phyloP scores from a whole-genome alignment of 2,797 vertebrate species.

The Eulemur coronatus region DNA sequence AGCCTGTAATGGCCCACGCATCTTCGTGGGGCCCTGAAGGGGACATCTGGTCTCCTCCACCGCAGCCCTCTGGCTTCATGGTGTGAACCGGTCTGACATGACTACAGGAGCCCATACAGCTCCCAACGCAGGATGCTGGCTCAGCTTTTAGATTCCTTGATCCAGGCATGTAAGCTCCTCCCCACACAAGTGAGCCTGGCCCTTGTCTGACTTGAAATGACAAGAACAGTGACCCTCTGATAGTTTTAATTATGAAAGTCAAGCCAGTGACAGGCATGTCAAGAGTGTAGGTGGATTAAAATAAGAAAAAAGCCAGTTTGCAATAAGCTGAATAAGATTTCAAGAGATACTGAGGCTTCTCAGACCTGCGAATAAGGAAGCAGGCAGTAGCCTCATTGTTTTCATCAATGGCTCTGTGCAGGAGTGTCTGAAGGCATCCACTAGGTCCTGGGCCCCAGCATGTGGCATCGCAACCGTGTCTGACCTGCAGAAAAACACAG shows the following conservation, averaged over 20 bases:
- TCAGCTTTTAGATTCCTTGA: not conserved
- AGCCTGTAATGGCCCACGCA: not conserved
- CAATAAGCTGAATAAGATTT: not conserved
- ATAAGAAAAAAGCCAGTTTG: not conserved
- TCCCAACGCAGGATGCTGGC: not conserved
- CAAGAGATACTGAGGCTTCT: not conserved
- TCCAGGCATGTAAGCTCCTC: not conserved
- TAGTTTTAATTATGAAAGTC: not conserved
- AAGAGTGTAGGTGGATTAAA: not conserved
- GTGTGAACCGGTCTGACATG: not conserved
- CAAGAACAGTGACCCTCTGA: not conserved
- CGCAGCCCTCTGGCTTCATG: not conserved
- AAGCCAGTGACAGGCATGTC: not conserved
- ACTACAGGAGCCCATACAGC: not conserved
- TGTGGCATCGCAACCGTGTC: conserved; percentile 97
- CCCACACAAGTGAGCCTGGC: not conserved
- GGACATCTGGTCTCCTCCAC: not conserved
- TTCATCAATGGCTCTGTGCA: conserved; percentile 96
- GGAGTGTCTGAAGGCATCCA: conserved; percentile 95
- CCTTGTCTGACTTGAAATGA: not conserved
- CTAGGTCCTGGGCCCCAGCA: conserved; percentile 94
- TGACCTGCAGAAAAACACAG: conserved; percentile 87
- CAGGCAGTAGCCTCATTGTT: conserved; percentile 95
- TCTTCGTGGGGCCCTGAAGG: not conserved
- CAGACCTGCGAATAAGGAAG: conserved; percentile 97